Evolutionary conservation across 2,888 invertebrate genomes (phyloP), one percentile per base, ranked within the genome.

Genomic region (Papilio elwesi): DNA sequence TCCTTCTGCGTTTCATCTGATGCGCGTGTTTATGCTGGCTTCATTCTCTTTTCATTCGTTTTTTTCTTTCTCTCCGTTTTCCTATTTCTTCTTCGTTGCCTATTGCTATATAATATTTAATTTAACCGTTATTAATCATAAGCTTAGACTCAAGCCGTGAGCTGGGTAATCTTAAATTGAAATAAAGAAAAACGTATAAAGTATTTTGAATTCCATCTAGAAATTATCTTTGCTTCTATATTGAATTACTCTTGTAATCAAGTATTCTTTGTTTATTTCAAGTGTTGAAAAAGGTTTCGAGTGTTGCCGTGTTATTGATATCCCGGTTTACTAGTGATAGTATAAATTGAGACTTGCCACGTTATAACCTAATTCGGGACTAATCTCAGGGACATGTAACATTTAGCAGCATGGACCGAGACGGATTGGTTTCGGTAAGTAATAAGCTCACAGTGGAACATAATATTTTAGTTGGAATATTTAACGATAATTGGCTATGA

Each of bases 191-290:
- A 43, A n/a, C 43, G 10, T 62, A 43, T 15, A 62, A 62, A 43
- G n/a, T 62, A 43, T 62, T 59, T 59, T 43, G 43, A 62, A 62
- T 15, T 15, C 36, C n/a, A 43, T 10, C 10, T 10, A 62, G 43
- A 62, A 43, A 62, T 43, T 43, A 62, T 62, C 38, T 62, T 62
- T 62, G 59, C 59, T 43, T 62, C 43, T 43, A 43, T 15, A 62
- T 62, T 62, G 59, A 43, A 62, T 62, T 62, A 62, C 59, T 43
- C 26, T 62, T 62, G 59, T 43, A 62, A 62, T 62, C 59, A 62
- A 62, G 43, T 62, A 62, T 62, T 15, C 59, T 43, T 62, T 15
- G 15, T 43, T 62, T 43, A 15, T 43, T 62, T 62, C 43, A 43
- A 43, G 38, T n/a, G 38, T 43, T 62, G 43, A 15, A 62, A 43